Evolutionary conservation across 2,113 vertebrate genomes (phyloP).

Genomic region (Bungarus multicinctus): DNA sequence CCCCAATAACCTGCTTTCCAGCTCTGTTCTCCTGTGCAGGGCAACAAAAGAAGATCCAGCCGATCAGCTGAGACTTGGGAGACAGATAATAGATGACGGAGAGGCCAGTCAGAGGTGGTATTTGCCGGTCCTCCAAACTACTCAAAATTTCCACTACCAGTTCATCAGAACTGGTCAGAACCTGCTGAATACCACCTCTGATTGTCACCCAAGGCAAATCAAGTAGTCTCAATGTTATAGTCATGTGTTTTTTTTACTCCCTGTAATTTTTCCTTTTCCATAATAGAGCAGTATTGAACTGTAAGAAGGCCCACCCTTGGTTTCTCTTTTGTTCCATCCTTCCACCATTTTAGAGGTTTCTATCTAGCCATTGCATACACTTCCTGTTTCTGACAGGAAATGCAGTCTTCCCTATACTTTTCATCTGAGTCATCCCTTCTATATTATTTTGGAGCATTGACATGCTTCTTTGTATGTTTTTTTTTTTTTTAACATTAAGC

Average conservation of each 20-base stretch:
- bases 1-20: too few relatives aligned
- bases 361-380: not conserved
- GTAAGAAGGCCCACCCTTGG: not conserved
- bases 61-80: too few relatives aligned
- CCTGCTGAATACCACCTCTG: too few relatives aligned
- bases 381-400: not conserved
- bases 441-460: not conserved
- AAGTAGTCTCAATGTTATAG: not conserved
- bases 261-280: not conserved
- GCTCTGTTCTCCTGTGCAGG: too few relatives aligned
- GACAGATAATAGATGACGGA: too few relatives aligned
- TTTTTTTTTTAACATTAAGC: too few relatives aligned
- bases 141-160: too few relatives aligned
- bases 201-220: not conserved
- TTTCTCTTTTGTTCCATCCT: not conserved
- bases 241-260: not conserved
- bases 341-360: not conserved
- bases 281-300: not conserved
- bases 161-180: too few relatives aligned
- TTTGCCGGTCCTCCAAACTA: too few relatives aligned
- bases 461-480: not conserved
- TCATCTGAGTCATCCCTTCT: not conserved
- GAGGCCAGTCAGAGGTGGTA: too few relatives aligned
- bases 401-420: not conserved
- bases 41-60: too few relatives aligned